Evolutionary conservation across 30 jellyfish, hydroid and myxozoan genomes (phyloP).

Genomic region (Cassiopea andromeda): DNA sequence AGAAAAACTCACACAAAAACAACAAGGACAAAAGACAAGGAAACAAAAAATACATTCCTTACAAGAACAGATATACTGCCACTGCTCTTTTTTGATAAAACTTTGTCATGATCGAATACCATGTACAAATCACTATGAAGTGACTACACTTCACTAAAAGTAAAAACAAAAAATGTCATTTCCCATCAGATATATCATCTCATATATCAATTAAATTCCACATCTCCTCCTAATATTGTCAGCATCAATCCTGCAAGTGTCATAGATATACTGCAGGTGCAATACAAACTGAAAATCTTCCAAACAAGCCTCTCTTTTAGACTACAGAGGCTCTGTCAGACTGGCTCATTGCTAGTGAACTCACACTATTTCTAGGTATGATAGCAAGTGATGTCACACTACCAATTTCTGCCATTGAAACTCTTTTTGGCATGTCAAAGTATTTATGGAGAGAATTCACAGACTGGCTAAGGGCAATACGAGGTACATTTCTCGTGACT

Average conservation of each 20-base stretch:
- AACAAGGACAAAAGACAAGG: neutral
- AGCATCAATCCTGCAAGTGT: neutral
- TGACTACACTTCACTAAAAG: neutral
- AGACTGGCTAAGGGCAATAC: conserved; percentile 83
- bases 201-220: neutral
- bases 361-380: conserved; percentile 60
- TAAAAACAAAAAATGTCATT: neutral
- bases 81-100: neutral
- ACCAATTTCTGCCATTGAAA: conserved; percentile 89
- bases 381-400: conserved; percentile 88
- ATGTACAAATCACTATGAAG: conserved; percentile 55
- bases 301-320: neutral
- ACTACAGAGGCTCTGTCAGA: conserved; percentile 69
- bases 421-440: conserved; percentile 86
- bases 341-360: conserved; percentile 26
- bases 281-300: neutral
- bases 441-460: conserved; percentile 71
- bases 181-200: neutral
- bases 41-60: no score
- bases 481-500: conserved; percentile 58
- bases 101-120: conserved; percentile 52
- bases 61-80: neutral
- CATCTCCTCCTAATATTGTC: neutral
- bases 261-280: neutral
- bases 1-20: neutral